These are phyloP conservation scores for Aurelia coerulea DNA, from an alignment of 30 jellyfish, hydroid and myxozoan genomes.

Conservation along the genomic window DNA sequence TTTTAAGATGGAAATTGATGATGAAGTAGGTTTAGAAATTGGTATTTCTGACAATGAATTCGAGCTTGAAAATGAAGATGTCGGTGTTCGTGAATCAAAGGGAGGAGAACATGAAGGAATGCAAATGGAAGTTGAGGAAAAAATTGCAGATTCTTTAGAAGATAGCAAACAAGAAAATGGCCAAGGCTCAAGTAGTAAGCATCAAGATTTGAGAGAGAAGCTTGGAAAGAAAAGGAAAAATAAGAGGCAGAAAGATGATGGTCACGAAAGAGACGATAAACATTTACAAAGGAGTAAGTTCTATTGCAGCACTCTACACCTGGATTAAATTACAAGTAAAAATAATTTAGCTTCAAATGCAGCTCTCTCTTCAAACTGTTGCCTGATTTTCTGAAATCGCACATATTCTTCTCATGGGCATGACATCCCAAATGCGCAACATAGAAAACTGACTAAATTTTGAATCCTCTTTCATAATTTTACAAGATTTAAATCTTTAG, in stretches of 20 bases:
- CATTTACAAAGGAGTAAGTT: no score
- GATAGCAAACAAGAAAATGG: neutral
- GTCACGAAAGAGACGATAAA: neutral
- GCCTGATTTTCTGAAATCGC: no score
- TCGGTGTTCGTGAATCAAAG: conserved; percentile 19
- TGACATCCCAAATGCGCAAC: no score
- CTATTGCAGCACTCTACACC: no score
- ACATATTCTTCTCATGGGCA: no score
- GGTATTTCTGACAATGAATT: conserved; percentile 46
- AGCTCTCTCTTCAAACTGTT: no score
- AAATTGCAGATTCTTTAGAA: neutral
- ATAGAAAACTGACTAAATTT: no score
- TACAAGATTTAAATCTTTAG: no score
- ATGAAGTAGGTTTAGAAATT: conserved; percentile 28
- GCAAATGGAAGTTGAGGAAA: conserved; percentile 48
- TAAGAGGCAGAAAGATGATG: neutral
- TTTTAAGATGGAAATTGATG: conserved; percentile 59
- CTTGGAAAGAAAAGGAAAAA: neutral
- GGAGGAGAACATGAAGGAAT: conserved; percentile 14
- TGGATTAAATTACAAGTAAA: no score
- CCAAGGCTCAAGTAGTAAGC: neutral
- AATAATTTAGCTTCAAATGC: no score
- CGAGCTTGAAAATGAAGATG: conserved; percentile 41
- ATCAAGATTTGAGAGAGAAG: no score
- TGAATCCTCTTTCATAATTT: no score